These are phyloP conservation scores for Cydia pomonella DNA, from an alignment of 1,140 invertebrate genomes.

Conservation along the genomic window DNA sequence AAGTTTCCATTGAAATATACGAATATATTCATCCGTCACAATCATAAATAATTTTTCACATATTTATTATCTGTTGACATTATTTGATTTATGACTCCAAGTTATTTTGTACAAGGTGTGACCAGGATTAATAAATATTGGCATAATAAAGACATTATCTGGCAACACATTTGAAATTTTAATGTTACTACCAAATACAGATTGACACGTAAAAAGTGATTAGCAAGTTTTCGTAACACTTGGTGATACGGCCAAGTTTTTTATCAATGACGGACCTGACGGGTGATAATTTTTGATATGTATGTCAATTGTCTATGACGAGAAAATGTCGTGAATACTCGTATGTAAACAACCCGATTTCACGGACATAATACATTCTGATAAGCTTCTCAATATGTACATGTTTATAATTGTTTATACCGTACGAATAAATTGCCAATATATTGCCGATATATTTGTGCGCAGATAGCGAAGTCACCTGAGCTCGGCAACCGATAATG, in stretches of 20 bases:
- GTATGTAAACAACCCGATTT: too few species aligned
- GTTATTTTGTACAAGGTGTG: slow-evolving; percentile 8
- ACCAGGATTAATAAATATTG: slow-evolving; percentile 11
- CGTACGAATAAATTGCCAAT: background rate
- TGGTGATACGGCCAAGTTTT: slow-evolving; percentile 6
- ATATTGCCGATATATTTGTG: background rate
- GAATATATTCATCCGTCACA: slow-evolving; percentile 5
- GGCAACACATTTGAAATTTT: slow-evolving; percentile 8
- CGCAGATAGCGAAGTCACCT: background rate
- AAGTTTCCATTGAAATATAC: background rate
- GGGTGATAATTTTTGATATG: background rate
- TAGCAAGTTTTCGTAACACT: background rate
- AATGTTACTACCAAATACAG: slow-evolving; percentile 1
- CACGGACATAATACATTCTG: too few species aligned
- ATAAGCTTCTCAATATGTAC: too few species aligned
- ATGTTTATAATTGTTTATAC: background rate
- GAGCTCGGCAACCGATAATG: background rate
- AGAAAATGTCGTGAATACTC: too few species aligned
- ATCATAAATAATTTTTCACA: slow-evolving; percentile 9
- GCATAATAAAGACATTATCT: slow-evolving; percentile 15
- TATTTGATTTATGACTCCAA: background rate
- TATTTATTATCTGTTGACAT: slow-evolving; percentile 1
- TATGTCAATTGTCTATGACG: too few species aligned
- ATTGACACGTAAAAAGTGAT: slow-evolving; percentile 9
- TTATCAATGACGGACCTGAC: background rate